A percentile compares a stretch with the other conserved stretches of the same genome.
Evolutionary conservation across 2,888 invertebrate genomes (phyloP).

Genomic region (Pammene aurita): DNA sequence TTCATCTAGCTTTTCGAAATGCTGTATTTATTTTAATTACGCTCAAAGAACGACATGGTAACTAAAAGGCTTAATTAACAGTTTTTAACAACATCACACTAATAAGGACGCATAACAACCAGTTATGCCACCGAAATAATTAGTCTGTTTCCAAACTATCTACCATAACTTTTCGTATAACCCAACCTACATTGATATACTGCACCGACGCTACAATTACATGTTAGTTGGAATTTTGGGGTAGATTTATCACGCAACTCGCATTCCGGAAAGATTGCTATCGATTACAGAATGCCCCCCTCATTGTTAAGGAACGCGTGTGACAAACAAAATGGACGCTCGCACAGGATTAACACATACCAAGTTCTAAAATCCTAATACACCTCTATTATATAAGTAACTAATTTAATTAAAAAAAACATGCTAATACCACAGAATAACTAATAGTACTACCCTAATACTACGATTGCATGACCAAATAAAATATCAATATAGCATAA

Average conservation of each 20-base stretch:
- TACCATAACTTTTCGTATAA: slow-evolving; percentile 20
- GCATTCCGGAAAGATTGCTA: slow-evolving; percentile 39
- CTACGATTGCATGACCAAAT: too few relatives aligned
- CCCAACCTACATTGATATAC: slow-evolving; percentile 21
- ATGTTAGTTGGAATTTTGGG: slow-evolving; percentile 31
- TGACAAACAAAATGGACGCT: slow-evolving; percentile 35
- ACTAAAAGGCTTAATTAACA: slow-evolving; percentile 27
- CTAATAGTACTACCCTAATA: too few relatives aligned
- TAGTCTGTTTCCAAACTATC: slow-evolving; percentile 28
- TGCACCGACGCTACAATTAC: slow-evolving; percentile 31
- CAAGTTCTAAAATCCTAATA: not conserved
- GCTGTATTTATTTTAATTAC: slow-evolving; percentile 2
- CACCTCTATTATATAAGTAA: not conserved
- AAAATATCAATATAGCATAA: too few relatives aligned
- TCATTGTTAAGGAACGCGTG: slow-evolving; percentile 37
- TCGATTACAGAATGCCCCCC: slow-evolving; percentile 34
- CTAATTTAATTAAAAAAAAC: too few relatives aligned
- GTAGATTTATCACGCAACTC: slow-evolving; percentile 40
- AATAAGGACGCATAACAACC: slow-evolving; percentile 32
- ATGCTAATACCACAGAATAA: too few relatives aligned
- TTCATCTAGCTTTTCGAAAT: not conserved
- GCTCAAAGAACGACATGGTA: not conserved
- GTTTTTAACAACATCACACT: slow-evolving; percentile 33
- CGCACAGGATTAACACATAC: not conserved
- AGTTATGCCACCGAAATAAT: slow-evolving; percentile 21